phyloP scores from a whole-genome alignment of 2,797 vertebrate species.

The Clamator glandarius region DNA sequence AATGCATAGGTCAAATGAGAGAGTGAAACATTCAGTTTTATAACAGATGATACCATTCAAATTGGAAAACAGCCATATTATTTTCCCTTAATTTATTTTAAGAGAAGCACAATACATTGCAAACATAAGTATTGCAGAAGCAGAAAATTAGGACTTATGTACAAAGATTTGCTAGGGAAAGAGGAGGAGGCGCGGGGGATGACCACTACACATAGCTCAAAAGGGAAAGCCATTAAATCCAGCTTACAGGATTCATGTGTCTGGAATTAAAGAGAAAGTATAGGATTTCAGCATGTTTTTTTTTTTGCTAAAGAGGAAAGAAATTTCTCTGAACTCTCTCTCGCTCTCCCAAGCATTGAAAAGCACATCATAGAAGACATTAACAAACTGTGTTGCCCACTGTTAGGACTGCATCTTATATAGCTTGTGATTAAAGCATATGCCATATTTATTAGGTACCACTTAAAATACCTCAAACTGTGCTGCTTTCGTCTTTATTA shows the following conservation, averaged over 20 bases:
- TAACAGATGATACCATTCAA: neutral
- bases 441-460: neutral
- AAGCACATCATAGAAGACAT: neutral
- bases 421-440: neutral
- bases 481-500: neutral
- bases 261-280: conserved; percentile 28
- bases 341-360: neutral
- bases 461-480: neutral
- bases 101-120: neutral
- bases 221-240: conserved; percentile 33
- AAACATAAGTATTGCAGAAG: neutral
- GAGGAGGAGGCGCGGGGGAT: neutral
- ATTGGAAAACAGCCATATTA: neutral
- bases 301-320: neutral
- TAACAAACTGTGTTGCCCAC: neutral
- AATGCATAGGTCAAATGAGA: neutral
- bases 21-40: neutral
- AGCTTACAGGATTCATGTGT: conserved; percentile 27
- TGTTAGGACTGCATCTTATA: neutral
- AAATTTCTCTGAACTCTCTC: neutral
- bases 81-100: neutral
- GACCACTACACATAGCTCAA: neutral
- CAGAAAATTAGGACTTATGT: neutral
- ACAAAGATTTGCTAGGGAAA: neutral
- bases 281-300: neutral